phyloP scores from a whole-genome alignment of 2,797 vertebrate species.

The Phalanger gymnotis region DNA sequence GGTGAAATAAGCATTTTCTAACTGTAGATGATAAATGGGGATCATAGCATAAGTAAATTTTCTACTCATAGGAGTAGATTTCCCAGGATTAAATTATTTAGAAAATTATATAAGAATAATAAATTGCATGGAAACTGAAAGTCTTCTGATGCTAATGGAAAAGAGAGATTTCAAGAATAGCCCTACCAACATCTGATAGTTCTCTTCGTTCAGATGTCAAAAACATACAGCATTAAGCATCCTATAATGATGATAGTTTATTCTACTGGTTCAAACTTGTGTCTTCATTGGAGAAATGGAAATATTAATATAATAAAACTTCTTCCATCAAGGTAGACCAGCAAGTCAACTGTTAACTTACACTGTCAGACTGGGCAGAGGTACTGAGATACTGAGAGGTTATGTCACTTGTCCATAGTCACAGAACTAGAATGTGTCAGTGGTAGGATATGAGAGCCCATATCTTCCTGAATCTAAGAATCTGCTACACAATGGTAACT shows the following conservation, averaged over 20 bases:
- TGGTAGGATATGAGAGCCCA: not conserved
- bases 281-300: not conserved
- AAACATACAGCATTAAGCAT: not conserved
- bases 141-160: not conserved
- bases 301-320: not conserved
- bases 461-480: not conserved
- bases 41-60: not conserved
- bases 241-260: not conserved
- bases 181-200: not conserved
- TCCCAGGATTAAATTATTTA: not conserved
- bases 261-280: not conserved
- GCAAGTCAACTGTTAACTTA: not conserved
- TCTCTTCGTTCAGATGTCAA: not conserved
- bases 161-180: not conserved
- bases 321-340: not conserved
- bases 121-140: not conserved
- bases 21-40: not conserved
- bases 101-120: not conserved
- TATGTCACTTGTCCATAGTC: not conserved
- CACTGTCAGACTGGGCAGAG: not conserved
- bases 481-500: not conserved
- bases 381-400: no score
- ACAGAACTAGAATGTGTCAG: not conserved
- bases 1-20: not conserved
- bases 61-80: not conserved